Evolutionary conservation across 1,140 invertebrate species (phyloP), one percentile per base, ranked within the genome.

Genomic region (Nautilus pompilius): DNA sequence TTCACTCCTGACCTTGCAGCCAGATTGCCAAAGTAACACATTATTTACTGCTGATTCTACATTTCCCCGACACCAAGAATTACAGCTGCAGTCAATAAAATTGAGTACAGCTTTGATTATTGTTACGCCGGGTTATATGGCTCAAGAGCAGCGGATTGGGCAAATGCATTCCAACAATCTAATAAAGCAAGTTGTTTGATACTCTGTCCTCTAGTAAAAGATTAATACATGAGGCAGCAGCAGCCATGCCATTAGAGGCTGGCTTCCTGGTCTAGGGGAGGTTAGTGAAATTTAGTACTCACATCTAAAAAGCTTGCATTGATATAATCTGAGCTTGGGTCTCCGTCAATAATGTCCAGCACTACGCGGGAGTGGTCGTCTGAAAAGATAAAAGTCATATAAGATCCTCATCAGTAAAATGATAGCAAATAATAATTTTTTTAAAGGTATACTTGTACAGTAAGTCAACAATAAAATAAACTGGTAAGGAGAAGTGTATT

Each of bases 301-400:
- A 85, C 83, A 85, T 97, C 94, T 70, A 98, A 95, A 82, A 93
- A 97, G 85, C 96, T 96, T 22, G 94, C 95, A 85, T 98, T 98
- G 33, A 98, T 93, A 80, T 98, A 98, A 84, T 96, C 93, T 65
- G 85, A 84, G 77, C 83, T 84, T 75, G 88, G 89, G 82, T 89
- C 92, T 60, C 87, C 90, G 41, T 87, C 86, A 41, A 89, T 85
- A 3, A 88, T 88, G 57, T 92, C 87, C 68, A 97, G 84, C 68
- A 91, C 89, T n/a, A 97, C 95, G 69, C 94, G 87, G 17, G 90
- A 93, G 80, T 96, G 93, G 83, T 98, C 95, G 86, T 97, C 93
- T 96, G 79, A 58, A 84, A 84, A 73, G 67, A 68, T 67, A 49
- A 5, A 59, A 30, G 41, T 33, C n/a, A 51, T 49, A 49, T n/a